A percentile compares a stretch with the other conserved stretches of the same genome.
Conservation (phyloP, 2,797 vertebrate genomes). For the Paedocypris micromegethes region DNA sequence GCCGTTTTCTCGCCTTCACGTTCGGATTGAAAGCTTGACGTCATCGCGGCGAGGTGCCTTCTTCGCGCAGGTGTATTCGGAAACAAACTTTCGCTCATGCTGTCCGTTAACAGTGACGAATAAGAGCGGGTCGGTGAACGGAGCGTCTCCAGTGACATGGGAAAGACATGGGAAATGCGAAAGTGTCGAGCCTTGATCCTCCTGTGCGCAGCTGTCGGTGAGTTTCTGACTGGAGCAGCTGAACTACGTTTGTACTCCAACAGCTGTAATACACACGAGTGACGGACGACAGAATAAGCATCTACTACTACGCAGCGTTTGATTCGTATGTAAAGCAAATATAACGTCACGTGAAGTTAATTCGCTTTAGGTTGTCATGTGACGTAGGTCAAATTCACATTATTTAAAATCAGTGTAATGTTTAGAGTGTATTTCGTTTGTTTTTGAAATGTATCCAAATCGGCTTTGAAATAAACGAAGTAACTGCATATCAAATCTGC, state of each 20-base stretch:
- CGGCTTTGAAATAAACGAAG: too few relatives aligned
- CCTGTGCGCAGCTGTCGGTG: conserved; percentile 26
- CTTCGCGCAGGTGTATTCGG: background rate
- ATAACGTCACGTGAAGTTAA: too few relatives aligned
- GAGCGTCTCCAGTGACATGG: conserved; percentile 21
- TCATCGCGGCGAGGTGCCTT: conserved; percentile 8
- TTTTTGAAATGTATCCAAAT: too few relatives aligned
- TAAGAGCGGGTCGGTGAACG: background rate
- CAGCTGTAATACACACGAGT: too few relatives aligned
- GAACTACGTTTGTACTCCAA: background rate
- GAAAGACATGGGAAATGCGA: conserved; percentile 22
- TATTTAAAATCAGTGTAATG: too few relatives aligned
- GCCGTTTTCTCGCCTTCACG: conserved; percentile 8
- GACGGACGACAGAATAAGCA: too few relatives aligned
- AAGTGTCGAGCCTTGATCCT: conserved; percentile 14
- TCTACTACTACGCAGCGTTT: too few relatives aligned
- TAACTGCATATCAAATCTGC: too few relatives aligned
- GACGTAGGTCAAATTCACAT: too few relatives aligned
- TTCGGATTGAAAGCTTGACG: conserved; percentile 3
- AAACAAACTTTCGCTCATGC: background rate
- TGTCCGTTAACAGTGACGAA: background rate
- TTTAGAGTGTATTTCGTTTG: too few relatives aligned
- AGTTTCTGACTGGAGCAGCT: conserved; percentile 12
- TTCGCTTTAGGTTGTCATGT: too few relatives aligned
- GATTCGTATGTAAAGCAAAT: too few relatives aligned